These are phyloP conservation scores for Metellina segmentata DNA, from an alignment of 2,888 invertebrate species.

Conservation along the genomic window DNA sequence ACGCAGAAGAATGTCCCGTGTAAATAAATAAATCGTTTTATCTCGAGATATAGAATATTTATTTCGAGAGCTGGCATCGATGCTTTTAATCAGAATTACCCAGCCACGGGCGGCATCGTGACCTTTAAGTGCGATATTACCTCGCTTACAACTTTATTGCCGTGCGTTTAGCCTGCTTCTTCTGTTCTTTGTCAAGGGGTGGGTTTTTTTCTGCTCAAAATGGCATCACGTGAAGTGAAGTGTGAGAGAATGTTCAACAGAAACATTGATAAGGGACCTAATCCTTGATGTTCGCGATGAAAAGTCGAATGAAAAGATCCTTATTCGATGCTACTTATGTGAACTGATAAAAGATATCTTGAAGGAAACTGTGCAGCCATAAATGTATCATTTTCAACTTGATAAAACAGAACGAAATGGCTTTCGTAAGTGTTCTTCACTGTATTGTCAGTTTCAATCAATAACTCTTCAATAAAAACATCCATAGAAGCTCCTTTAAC, in stretches of 20 bases:
- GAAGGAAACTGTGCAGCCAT: background rate
- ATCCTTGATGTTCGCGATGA: background rate
- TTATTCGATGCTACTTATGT: background rate
- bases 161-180: background rate
- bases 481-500: too few species aligned
- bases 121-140: background rate
- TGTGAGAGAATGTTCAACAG: conserved; percentile 14
- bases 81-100: conserved; percentile 17
- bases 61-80: conserved; percentile 13
- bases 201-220: background rate
- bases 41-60: conserved; percentile 37
- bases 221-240: background rate
- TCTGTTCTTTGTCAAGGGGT: background rate
- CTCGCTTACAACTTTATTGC: conserved; percentile 38
- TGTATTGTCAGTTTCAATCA: background rate
- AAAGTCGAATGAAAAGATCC: background rate
- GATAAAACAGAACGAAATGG: background rate
- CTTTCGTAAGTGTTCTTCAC: background rate
- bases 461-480: too few species aligned
- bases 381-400: background rate
- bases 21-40: conserved; percentile 60
- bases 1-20: background rate
- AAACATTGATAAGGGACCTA: background rate
- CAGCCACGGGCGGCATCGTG: conserved; percentile 6
- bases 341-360: background rate